Base-by-base conservation (phyloP, 2,888 invertebrate species). In the Cheilosia vulpina region DNA sequence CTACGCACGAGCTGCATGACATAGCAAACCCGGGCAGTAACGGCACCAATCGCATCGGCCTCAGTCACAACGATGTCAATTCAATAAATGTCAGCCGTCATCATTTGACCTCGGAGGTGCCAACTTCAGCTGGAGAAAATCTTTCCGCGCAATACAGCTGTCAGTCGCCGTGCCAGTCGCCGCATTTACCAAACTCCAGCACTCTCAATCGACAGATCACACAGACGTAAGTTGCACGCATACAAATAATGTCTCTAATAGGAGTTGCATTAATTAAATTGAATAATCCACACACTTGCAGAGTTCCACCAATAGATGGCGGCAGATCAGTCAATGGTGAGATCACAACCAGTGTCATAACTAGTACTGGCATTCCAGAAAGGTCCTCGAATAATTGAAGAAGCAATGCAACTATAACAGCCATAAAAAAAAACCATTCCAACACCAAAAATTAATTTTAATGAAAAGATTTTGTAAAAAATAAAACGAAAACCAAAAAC, bases 291-390 rank as follows among this genome's bases (percentile, higher is more conserved):
- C 88, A 80, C 83, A 76, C 78, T 92, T 93, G 65, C 89, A 94
- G 94, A 88, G 94, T 94, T 65, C 93, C 94, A 88, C 93, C 94
- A 84, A 90, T 94, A 89, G 94, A 94, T 89, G 89, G 88, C n/a
- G 88, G 89, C 43, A 90, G 92, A 31, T 88, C 89, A 7, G 82
- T 89, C 62, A 91, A 90, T 77, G 90, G 89, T 31, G 92, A 92
- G 82, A 89, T 92, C 17, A 89, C 91, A 71, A 93, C 90, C 15
- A 93, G 93, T 78, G 94, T 94, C 62, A 94, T 94, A 87, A 94
- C 94, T 7, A 94, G 94, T 58, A 94, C 94, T 38, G 93, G 93
- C 7, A 87, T 91, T 50, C 91, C 92, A 47, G 92, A 92, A 76
- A 89, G 92, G 71, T 88, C 92, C 84, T 90, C 91, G 89, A 92